phyloP scores from a whole-genome alignment of 2,888 invertebrate species.

The Pristionchus mayeri region DNA sequence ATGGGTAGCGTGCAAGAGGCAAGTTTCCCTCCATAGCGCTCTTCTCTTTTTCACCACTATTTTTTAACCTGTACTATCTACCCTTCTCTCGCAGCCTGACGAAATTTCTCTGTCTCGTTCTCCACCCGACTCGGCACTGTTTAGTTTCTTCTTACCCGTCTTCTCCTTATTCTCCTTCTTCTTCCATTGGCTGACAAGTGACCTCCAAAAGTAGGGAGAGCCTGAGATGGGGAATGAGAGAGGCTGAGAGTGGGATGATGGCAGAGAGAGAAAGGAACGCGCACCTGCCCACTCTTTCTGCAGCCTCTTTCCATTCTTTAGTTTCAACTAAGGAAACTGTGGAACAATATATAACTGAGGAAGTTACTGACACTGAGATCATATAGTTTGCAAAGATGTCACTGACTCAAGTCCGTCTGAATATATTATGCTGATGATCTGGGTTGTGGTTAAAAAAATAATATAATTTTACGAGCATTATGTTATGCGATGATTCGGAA shows the following conservation, averaged over 20 bases:
- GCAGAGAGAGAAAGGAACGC: constrained; percentile 20
- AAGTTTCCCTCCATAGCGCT: constrained; percentile 17
- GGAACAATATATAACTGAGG: too few species aligned
- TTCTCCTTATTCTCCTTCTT: too few species aligned
- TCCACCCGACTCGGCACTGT: constrained; percentile 4
- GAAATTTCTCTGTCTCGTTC: constrained; percentile 13
- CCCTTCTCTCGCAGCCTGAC: constrained; percentile 19
- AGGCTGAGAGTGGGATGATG: constrained; percentile 32
- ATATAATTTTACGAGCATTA: too few species aligned
- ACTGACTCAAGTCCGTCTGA: too few species aligned
- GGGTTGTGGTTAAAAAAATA: too few species aligned
- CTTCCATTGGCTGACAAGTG: constrained; percentile 25
- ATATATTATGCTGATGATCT: too few species aligned
- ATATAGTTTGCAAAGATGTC: too few species aligned
- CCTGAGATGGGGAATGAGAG: constrained; percentile 9
- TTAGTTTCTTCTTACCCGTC: constrained; percentile 22
- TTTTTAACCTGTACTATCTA: constrained; percentile 19
- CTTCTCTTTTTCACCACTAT: not conserved
- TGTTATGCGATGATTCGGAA: too few species aligned
- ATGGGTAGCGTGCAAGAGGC: constrained; percentile 23
- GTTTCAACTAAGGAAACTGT: too few species aligned
- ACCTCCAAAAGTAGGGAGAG: constrained; percentile 33
- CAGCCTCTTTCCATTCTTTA: not conserved
- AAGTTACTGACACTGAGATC: too few species aligned
- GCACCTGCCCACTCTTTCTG: constrained; percentile 19